Evolutionary conservation across 2,888 invertebrate species (phyloP).

Genomic region (Himalopsyche japonica): DNA sequence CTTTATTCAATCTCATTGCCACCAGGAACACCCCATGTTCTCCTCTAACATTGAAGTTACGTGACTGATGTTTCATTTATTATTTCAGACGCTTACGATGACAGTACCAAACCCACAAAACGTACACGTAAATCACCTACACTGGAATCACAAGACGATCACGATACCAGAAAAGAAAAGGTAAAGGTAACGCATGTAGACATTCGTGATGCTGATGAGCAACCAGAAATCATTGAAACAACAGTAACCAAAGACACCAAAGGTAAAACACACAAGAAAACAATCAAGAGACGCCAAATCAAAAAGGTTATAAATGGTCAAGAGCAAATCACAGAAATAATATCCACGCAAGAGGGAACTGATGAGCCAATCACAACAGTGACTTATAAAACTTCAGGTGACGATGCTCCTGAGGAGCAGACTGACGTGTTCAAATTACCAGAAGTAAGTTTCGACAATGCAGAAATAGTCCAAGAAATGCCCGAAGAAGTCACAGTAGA

Average conservation of each 20-base stretch:
- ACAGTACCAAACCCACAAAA: not conserved
- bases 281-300: constrained; percentile 43
- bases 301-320: constrained; percentile 45
- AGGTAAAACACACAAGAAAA: constrained; percentile 41
- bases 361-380: constrained; percentile 44
- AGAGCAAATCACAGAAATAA: constrained; percentile 44
- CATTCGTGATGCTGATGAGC: constrained; percentile 41
- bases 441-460: constrained; percentile 24
- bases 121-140: not conserved
- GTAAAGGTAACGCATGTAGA: not conserved
- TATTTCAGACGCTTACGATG: not conserved
- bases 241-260: not conserved
- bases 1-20: not conserved
- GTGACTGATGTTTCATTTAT: not conserved
- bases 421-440: constrained; percentile 42
- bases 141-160: not conserved
- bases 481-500: constrained; percentile 46
- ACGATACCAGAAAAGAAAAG: not conserved
- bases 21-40: not conserved
- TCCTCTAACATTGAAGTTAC: not conserved
- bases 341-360: constrained; percentile 43
- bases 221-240: constrained; percentile 28
- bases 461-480: constrained; percentile 23
- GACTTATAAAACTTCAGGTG: constrained; percentile 40
- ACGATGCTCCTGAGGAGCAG: constrained; percentile 44